phyloP scores from a whole-genome alignment of 2,797 vertebrate genomes.

The Cygnus olor region DNA sequence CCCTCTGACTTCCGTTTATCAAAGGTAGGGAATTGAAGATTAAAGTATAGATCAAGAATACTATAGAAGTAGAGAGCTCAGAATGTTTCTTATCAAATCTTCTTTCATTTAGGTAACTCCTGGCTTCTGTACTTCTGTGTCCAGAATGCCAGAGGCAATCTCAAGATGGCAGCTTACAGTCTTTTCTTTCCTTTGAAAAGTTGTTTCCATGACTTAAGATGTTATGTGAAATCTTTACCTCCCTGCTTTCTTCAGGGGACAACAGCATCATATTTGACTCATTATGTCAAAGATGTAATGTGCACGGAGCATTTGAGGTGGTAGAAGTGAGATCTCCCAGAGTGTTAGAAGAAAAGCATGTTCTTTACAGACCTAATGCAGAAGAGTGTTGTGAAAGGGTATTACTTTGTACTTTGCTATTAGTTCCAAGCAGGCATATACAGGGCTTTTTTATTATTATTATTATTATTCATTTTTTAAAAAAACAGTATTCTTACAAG shows the following conservation, averaged over 20 bases:
- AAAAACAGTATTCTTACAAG: not conserved
- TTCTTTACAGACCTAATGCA: slow-evolving; percentile 11
- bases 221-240: slow-evolving; percentile 25
- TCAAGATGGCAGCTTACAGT: not conserved
- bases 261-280: slow-evolving; percentile 29
- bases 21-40: not conserved
- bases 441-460: not conserved
- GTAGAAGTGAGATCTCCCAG: not conserved
- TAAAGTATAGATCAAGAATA: not conserved
- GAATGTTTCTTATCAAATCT: not conserved
- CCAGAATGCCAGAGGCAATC: not conserved
- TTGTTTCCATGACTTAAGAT: slow-evolving; percentile 15
- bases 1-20: not conserved
- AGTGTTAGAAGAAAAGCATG: slow-evolving; percentile 17
- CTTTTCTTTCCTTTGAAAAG: not conserved
- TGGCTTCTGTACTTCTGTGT: not conserved
- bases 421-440: not conserved
- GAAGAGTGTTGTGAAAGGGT: not conserved
- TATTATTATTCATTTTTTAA: not conserved
- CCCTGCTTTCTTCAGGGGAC: slow-evolving; percentile 34
- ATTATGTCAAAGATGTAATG: slow-evolving; percentile 15
- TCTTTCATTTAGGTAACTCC: not conserved
- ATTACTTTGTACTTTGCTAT: slow-evolving; percentile 4
- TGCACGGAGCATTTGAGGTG: slow-evolving; percentile 24
- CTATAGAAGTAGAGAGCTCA: not conserved